Percentiles rank a stretch among this genome's conserved stretches.
Conservation (phyloP, 2,888 invertebrate species). For the Volucella bombylans region DNA sequence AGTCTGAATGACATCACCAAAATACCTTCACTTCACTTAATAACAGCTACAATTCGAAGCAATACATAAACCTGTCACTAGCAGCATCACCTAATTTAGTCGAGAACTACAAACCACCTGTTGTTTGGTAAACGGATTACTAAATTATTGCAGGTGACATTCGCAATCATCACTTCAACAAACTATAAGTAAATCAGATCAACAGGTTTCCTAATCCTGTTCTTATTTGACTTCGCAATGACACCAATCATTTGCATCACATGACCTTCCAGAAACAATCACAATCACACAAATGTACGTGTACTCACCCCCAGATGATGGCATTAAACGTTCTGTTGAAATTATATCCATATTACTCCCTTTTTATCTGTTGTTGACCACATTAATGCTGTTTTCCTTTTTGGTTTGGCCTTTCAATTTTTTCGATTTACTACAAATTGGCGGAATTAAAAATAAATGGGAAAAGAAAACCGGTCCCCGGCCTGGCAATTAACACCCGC, state of each 20-base stretch:
- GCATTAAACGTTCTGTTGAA: slow-evolving; percentile 72
- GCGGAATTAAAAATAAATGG: slow-evolving; percentile 12
- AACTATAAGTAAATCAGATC: neutral
- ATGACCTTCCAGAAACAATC: slow-evolving; percentile 1
- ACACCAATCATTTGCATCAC: neutral
- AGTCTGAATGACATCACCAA: no score
- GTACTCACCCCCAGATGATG: slow-evolving; percentile 70
- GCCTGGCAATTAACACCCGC: slow-evolving; percentile 38
- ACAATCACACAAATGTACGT: neutral
- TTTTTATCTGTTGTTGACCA: slow-evolving; percentile 43
- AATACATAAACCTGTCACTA: no score
- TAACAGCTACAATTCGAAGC: no score
- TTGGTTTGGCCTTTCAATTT: slow-evolving; percentile 42
- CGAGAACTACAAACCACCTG: no score
- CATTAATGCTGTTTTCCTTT: slow-evolving; percentile 62
- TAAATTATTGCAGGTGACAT: neutral
- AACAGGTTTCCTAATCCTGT: slow-evolving; percentile 8
- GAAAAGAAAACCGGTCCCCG: slow-evolving; percentile 14
- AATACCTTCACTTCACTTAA: no score
- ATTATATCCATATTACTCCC: slow-evolving; percentile 68
- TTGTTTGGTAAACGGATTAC: no score
- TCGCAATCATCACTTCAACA: slow-evolving; percentile 1
- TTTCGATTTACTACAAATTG: slow-evolving; percentile 26
- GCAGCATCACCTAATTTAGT: no score
- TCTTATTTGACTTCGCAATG: neutral